These are phyloP conservation scores for Drosophila robusta DNA, from an alignment of 2,888 invertebrate species.

Conservation along the genomic window DNA sequence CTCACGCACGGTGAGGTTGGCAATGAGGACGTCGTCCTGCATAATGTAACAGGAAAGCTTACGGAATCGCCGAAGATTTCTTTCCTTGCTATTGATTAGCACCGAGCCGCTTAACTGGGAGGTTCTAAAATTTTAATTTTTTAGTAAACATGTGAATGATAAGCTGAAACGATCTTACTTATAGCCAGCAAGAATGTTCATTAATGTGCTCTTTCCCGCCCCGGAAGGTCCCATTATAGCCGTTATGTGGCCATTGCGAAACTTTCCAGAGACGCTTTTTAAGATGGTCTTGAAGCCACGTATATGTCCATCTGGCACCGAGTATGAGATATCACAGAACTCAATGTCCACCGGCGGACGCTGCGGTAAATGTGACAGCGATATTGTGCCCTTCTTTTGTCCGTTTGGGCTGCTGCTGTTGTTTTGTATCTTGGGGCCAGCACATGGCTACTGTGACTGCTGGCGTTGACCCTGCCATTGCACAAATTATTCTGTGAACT, in stretches of 20 bases:
- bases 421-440: constrained; percentile 90
- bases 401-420: constrained; percentile 86
- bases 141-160: background rate
- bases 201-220: constrained; percentile 92
- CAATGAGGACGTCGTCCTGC: constrained; percentile 96
- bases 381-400: constrained; percentile 89
- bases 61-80: constrained; percentile 94
- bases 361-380: constrained; percentile 93
- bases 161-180: constrained; percentile 87
- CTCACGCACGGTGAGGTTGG: constrained; percentile 95
- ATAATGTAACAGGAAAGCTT: constrained; percentile 98
- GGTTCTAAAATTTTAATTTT: constrained; percentile 87
- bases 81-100: constrained; percentile 93
- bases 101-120: constrained; percentile 94
- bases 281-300: constrained; percentile 94
- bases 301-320: constrained; percentile 93
- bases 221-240: constrained; percentile 98
- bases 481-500: constrained; percentile 90
- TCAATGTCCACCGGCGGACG: constrained; percentile 96
- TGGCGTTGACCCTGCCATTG: constrained; percentile 87
- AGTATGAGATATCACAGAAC: constrained; percentile 94
- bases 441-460: constrained; percentile 83
- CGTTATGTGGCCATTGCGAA: constrained; percentile 95
- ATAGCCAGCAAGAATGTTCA: constrained; percentile 95
- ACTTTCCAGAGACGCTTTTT: constrained; percentile 95